phyloP scores from a whole-genome alignment of 2,113 vertebrate species.

The Hipposideros armiger region DNA sequence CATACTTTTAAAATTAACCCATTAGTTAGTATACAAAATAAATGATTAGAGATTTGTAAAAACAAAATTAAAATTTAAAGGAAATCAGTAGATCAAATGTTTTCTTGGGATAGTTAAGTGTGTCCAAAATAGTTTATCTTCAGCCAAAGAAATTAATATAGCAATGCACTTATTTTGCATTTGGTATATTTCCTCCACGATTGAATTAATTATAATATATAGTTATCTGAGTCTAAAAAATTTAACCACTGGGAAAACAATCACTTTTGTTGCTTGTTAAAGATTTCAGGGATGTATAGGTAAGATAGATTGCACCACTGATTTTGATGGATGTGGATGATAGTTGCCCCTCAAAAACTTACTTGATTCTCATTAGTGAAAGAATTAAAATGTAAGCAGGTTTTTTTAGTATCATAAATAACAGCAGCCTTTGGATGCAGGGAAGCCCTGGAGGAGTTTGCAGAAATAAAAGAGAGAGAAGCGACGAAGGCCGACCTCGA shows the following conservation, averaged over 20 bases:
- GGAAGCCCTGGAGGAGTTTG: slow-evolving; percentile 90
- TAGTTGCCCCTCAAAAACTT: background rate
- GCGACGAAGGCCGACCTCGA: slow-evolving; percentile 86
- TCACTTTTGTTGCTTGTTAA: slow-evolving; percentile 12
- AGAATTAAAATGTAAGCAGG: slow-evolving; percentile 53
- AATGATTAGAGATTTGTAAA: background rate
- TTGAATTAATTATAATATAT: background rate
- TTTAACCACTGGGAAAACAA: background rate
- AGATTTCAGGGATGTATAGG: background rate
- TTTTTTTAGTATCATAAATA: slow-evolving; percentile 54
- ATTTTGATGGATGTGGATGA: slow-evolving; percentile 60
- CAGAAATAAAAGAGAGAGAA: slow-evolving; percentile 89
- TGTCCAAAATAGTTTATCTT: slow-evolving; percentile 7
- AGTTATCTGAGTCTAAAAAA: background rate
- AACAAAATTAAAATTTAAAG: slow-evolving; percentile 22
- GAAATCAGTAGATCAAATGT: background rate
- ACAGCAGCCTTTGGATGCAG: slow-evolving; percentile 85
- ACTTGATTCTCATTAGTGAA: slow-evolving; percentile 33
- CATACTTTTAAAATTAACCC: background rate
- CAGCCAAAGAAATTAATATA: background rate
- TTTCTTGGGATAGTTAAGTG: slow-evolving; percentile 40
- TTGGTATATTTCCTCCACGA: background rate
- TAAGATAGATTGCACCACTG: background rate
- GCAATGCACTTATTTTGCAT: background rate
- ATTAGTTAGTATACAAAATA: slow-evolving; percentile 33